Evolutionary conservation across 2,797 vertebrate genomes (phyloP).

Genomic region (Rhinophrynus dorsalis): DNA sequence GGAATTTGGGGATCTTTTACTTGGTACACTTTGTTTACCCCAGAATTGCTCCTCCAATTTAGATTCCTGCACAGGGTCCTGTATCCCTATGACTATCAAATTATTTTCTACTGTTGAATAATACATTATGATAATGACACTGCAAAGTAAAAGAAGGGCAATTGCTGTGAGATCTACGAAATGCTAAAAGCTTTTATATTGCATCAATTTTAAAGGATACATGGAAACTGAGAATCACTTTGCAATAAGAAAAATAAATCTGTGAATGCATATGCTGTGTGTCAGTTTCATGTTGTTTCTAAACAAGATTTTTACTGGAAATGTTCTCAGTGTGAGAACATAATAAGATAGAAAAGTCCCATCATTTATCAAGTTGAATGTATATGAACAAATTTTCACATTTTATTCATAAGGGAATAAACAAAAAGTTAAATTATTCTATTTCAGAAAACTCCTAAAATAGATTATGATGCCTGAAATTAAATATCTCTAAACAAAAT

Average conservation of each 20-base stretch:
- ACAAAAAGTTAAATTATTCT: constrained; percentile 31
- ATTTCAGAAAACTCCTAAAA: constrained; percentile 32
- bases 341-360: constrained; percentile 54
- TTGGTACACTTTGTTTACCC: too few species aligned
- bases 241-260: constrained; percentile 65
- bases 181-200: constrained; percentile 62
- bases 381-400: constrained; percentile 16
- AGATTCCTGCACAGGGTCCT: too few species aligned
- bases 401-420: constrained; percentile 53
- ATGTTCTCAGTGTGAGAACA: constrained; percentile 56
- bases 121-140: constrained; percentile 58
- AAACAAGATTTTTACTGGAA: constrained; percentile 65
- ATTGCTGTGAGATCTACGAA: constrained; percentile 55
- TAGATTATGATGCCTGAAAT: constrained; percentile 38
- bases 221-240: constrained; percentile 59
- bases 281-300: constrained; percentile 60
- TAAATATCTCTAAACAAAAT: constrained; percentile 30
- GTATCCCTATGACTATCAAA: constrained; percentile 57
- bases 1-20: too few species aligned
- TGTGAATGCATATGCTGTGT: constrained; percentile 56
- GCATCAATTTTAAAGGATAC: constrained; percentile 59
- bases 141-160: constrained; percentile 54
- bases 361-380: constrained; percentile 54
- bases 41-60: too few species aligned
- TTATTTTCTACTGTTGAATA: constrained; percentile 61